Evolutionary conservation across 2,797 vertebrate species (phyloP), one percentile per base, ranked within the genome.

Genomic region (Phoeniculus purpureus): DNA sequence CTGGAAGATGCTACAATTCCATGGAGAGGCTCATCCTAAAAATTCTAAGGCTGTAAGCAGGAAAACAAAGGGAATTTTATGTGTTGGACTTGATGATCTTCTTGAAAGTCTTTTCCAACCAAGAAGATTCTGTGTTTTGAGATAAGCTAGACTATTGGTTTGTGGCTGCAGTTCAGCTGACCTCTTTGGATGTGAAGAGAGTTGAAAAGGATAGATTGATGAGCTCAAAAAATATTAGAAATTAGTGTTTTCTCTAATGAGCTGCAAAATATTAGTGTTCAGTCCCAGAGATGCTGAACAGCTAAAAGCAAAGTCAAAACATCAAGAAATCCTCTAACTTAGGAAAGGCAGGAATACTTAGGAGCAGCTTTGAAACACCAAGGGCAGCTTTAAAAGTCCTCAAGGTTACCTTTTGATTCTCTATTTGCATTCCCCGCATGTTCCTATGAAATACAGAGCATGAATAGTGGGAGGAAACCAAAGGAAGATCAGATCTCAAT

Each of bases 371-470:
- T 88, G 78, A 94, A 93, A 82, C 37, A 76, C 54, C 47, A 90
- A n/a, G 58, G 68, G 83, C 65, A 91, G 78, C 26, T 12, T 31
- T 79, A 50, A 47, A 67, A 94, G 75, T 87, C 81, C 21, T 92
- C 92, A 90, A 92, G 86, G 86, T 94, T 92, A 65, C 61, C 55
- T 92, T 94, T 55, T 77, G 81, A 92, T 88, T 89, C 68, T 82
- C 61, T 65, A 6, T 92, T 93, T 94, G 72, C 61, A 93, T 93
- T 92, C 78, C 43, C 18, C 65, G 26, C 68, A 67, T 60, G 54
- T 88, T 86, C 75, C 90, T 66, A 51, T 65, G 72, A 75, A 93
- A 71, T 31, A 61, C 26, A 77, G 54, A 61, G 50, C 47, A 67
- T 7, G 9, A 80, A 67, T 5, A 81, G 31, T 15, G 40, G 54